phyloP scores from a whole-genome alignment of 2,797 vertebrate genomes.

The Brachymystax lenok region DNA sequence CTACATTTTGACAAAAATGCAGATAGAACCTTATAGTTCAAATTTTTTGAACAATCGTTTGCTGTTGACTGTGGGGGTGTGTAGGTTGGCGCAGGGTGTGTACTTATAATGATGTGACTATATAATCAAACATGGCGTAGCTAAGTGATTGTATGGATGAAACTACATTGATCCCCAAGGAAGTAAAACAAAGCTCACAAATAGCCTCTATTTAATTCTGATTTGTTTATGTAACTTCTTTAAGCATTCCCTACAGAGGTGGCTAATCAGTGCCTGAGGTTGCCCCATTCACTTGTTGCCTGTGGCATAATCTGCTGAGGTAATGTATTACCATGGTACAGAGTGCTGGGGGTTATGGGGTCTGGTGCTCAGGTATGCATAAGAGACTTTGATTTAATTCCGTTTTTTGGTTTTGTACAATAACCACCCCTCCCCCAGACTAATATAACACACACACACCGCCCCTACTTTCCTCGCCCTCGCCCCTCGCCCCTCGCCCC shows the following conservation, averaged over 20 bases:
- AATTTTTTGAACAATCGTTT: not conserved
- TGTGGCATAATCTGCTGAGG: constrained; percentile 15
- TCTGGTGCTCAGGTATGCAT: not conserved
- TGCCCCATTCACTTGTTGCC: constrained; percentile 43
- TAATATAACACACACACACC: not conserved
- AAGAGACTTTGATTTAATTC: not conserved
- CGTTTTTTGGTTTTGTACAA: not conserved
- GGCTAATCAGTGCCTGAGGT: constrained; percentile 52
- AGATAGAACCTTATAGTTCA: too few species aligned
- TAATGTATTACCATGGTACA: not conserved
- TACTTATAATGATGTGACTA: not conserved
- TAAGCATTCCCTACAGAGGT: constrained; percentile 58
- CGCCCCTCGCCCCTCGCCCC: not conserved
- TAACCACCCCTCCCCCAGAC: not conserved
- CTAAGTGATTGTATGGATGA: not conserved
- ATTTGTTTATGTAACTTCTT: constrained; percentile 64
- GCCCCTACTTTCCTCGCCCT: too few species aligned
- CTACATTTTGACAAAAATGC: too few species aligned
- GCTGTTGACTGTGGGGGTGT: not conserved
- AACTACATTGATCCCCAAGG: constrained; percentile 62
- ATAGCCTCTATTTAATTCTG: constrained; percentile 72
- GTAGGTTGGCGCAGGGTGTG: not conserved
- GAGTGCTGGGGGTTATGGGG: constrained; percentile 17
- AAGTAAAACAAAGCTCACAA: constrained; percentile 70
- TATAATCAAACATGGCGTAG: not conserved